These are phyloP conservation scores for Sminthurides bifidus DNA, from an alignment of 1,140 invertebrate genomes.

Conservation along the genomic window DNA sequence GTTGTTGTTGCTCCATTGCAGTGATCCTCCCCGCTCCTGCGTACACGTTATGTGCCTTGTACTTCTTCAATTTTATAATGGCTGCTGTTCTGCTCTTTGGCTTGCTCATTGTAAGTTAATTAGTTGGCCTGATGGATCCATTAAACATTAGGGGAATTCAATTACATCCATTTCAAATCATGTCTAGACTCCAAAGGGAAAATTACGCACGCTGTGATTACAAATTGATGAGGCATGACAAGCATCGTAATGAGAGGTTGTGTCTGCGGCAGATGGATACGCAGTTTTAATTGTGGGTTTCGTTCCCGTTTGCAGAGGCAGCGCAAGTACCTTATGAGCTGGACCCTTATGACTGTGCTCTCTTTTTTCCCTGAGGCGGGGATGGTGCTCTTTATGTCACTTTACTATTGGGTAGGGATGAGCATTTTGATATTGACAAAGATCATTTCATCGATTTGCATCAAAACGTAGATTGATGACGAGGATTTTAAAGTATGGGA, in stretches of 20 bases:
- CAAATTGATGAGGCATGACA: too few species aligned
- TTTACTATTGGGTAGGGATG: constrained; percentile 55
- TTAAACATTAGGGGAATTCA: not conserved
- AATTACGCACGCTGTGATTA: too few species aligned
- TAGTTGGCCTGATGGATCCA: too few species aligned
- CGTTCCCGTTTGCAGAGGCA: constrained; percentile 47
- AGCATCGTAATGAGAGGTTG: too few species aligned
- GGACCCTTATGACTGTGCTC: constrained; percentile 51
- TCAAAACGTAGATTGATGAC: not conserved
- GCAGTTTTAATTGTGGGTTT: too few species aligned
- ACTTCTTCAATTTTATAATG: constrained; percentile 47
- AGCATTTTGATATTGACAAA: constrained; percentile 42
- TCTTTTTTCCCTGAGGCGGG: constrained; percentile 54
- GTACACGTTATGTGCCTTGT: constrained; percentile 47
- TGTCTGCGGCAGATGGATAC: too few species aligned
- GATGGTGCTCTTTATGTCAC: constrained; percentile 55
- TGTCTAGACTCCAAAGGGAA: too few species aligned
- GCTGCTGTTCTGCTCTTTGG: constrained; percentile 47
- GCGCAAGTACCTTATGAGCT: constrained; percentile 46
- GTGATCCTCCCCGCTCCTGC: constrained; percentile 43
- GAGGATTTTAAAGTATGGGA: not conserved
- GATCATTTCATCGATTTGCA: not conserved
- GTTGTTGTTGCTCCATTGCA: constrained; percentile 23
- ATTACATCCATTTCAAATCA: not conserved
- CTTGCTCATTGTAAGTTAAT: constrained; percentile 45